Base-by-base conservation (phyloP, 2,888 invertebrate genomes). In the Lysandra bellargus region DNA sequence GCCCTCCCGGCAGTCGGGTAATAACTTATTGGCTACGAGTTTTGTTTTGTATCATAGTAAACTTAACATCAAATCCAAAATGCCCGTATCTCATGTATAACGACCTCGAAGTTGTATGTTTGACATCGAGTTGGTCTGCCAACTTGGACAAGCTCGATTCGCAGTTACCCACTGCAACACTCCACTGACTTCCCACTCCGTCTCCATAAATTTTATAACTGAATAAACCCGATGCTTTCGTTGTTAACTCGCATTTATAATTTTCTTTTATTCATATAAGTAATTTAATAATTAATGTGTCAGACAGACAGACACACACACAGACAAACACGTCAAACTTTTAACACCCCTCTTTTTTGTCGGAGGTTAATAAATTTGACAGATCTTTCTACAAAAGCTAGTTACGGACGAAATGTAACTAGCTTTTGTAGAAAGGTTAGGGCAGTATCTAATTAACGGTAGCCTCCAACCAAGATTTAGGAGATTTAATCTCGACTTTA, bases 91-190 rank as follows among this genome's bases (percentile, higher is more conserved):
- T 1, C 33, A 69, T 37, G 14, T 69, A 37, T 33, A 64, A 40
- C n/a, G 73, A 1, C 37, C 53, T 75, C 72, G 87, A 89, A 91
- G 87, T 90, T 89, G 86, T 88, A 90, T 89, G 90, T 91, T 91
- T 90, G 91, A 87, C 88, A 87, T 88, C 86, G 86, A 85, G 84
- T 84, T 84, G 84, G 84, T 81, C 83, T 81, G 81, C 79, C 83
- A 80, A 84, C 73, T 81, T 80, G 77, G 79, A 72, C 77, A 82
- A 89, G 87, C 74, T 74, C 40, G 44, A 90, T 87, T 86, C 12
- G 88, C 90, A 91, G 91, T 91, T 91, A 91, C 89, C 78, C 64
- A 74, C 74, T 79, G 74, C 61, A 79, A 78, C 84, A 87, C 85
- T 85, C 84, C 85, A 84, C 83, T 81, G 84, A 87, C 84, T 86